Evolutionary conservation across 53 echinoderm and acorn worm species (phyloP).

Genomic region (Crossaster papposus): DNA sequence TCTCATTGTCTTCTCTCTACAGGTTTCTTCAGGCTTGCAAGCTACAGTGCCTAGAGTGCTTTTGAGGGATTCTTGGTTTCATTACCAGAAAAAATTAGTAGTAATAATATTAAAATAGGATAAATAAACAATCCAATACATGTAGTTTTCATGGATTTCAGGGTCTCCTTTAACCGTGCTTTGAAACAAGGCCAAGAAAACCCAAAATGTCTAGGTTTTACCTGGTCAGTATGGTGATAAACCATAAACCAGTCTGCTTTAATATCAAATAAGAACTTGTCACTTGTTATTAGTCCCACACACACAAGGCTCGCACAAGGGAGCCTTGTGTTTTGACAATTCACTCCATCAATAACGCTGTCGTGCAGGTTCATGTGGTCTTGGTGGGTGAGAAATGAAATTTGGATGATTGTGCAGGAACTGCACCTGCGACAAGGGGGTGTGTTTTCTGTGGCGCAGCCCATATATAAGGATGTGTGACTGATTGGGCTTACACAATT

Average conservation of each 20-base stretch:
- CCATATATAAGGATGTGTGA: not conserved
- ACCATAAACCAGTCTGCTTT: not conserved
- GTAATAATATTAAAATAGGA: no score
- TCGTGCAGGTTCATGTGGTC: slow-evolving; percentile 7
- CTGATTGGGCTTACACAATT: not conserved
- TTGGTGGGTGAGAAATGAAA: slow-evolving; percentile 3
- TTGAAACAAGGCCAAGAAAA: not conserved
- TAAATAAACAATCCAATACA: no score
- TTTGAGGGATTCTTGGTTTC: no score
- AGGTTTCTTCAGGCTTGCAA: no score
- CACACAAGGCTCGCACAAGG: not conserved
- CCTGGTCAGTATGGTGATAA: no score
- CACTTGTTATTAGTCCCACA: not conserved
- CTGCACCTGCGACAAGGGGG: slow-evolving; percentile 22
- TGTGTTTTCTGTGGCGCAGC: not conserved
- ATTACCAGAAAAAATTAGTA: no score
- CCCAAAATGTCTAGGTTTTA: not conserved
- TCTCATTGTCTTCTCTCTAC: no score
- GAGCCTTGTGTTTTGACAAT: slow-evolving; percentile 32
- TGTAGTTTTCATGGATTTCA: no score
- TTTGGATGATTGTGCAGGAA: not conserved
- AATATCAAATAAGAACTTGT: not conserved
- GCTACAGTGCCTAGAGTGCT: no score
- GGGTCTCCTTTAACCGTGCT: no score
- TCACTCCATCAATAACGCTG: slow-evolving; percentile 5